Evolutionary conservation across 1,140 invertebrate species (phyloP).

Genomic region (Drosophila pallidifrons): DNA sequence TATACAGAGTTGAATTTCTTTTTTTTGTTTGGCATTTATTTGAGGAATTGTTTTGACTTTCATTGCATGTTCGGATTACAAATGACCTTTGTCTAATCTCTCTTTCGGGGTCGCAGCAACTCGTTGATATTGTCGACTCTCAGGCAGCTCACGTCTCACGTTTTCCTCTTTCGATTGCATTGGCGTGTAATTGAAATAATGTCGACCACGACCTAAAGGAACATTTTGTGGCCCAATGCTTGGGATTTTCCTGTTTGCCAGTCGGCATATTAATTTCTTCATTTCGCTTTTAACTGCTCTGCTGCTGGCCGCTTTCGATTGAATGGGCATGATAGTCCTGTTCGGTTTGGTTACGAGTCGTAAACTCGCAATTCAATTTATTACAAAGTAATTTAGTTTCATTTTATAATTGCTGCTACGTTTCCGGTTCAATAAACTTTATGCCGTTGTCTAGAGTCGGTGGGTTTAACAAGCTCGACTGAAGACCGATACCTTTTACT

Average conservation of each 20-base stretch:
- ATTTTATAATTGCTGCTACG: conserved; percentile 44
- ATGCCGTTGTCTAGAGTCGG: not conserved
- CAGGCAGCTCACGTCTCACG: conserved; percentile 44
- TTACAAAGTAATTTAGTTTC: conserved; percentile 40
- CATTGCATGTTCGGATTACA: conserved; percentile 39
- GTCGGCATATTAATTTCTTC: conserved; percentile 60
- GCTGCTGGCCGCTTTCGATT: conserved; percentile 25
- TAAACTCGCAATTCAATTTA: conserved; percentile 57
- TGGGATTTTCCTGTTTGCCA: conserved; percentile 18
- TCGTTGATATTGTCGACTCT: conserved; percentile 10
- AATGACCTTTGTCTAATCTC: conserved; percentile 29
- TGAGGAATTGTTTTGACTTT: conserved; percentile 37
- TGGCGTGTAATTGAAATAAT: conserved; percentile 53
- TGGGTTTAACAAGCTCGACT: not conserved
- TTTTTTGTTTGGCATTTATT: conserved; percentile 22
- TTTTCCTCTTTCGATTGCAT: conserved; percentile 22
- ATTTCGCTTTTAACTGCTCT: conserved; percentile 41
- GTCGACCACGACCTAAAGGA: conserved; percentile 1
- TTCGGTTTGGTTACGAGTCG: conserved; percentile 39
- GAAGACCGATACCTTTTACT: not conserved
- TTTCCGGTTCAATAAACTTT: conserved; percentile 23
- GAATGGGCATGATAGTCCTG: conserved; percentile 40
- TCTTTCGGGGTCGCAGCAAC: not conserved
- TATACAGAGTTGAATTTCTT: conserved; percentile 34
- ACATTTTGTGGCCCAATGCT: conserved; percentile 10